phyloP scores from a whole-genome alignment of 2,888 invertebrate species.

The Synergus itoensis region DNA sequence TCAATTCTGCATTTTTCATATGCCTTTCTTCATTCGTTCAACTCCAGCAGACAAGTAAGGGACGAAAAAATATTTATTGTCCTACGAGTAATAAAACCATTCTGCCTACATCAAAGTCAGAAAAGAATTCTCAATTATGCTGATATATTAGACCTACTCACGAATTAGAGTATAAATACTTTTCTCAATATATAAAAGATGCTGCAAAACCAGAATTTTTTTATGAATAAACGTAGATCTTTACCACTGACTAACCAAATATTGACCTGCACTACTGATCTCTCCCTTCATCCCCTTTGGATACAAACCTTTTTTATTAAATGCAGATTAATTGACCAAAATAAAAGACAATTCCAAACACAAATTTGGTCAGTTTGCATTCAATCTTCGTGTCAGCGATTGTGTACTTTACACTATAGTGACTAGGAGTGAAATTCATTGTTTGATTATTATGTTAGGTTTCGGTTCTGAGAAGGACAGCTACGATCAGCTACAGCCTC shows the following conservation, averaged over 20 bases:
- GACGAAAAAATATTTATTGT: conserved; percentile 2
- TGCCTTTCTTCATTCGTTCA: not conserved
- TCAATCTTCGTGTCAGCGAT: not conserved
- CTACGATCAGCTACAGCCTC: conserved; percentile 47
- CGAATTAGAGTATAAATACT: not conserved
- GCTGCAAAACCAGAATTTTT: too few relatives aligned
- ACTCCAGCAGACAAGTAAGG: not conserved
- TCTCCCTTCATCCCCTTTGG: too few relatives aligned
- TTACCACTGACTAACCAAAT: too few relatives aligned
- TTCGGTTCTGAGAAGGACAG: conserved; percentile 45
- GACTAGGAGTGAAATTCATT: conserved; percentile 18
- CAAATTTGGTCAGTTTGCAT: not conserved
- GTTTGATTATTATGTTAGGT: conserved; percentile 28
- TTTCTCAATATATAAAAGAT: too few relatives aligned
- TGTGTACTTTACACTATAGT: not conserved
- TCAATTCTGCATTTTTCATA: not conserved
- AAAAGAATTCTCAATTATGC: not conserved
- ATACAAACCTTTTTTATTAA: too few relatives aligned
- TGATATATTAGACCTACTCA: not conserved
- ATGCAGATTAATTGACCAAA: not conserved
- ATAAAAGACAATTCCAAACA: not conserved
- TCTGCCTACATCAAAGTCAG: not conserved
- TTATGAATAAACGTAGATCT: too few relatives aligned
- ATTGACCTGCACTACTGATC: too few relatives aligned
- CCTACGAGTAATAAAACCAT: not conserved